phyloP scores from a whole-genome alignment of 1,140 invertebrate species.

The Antheraea mylitta region DNA sequence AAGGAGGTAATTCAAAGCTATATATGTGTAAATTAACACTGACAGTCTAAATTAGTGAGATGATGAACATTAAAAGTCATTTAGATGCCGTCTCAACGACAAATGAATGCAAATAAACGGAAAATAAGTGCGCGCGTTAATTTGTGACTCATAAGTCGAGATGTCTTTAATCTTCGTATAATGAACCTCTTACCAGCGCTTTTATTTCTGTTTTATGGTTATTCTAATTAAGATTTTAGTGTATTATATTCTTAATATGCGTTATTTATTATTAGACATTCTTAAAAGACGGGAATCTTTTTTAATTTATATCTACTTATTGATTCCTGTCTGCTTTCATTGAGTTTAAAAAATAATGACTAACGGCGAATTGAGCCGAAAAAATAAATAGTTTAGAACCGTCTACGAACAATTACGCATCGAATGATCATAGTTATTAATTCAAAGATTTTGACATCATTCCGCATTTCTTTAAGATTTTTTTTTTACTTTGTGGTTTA shows the following conservation, averaged over 20 bases:
- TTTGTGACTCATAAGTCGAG: not conserved
- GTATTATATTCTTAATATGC: not conserved
- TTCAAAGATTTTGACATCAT: too few relatives aligned
- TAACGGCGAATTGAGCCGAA: too few relatives aligned
- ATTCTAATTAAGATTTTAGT: not conserved
- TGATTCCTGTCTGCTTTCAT: too few relatives aligned
- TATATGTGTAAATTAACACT: constrained; percentile 14
- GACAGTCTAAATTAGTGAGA: constrained; percentile 21
- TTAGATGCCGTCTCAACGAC: constrained; percentile 9
- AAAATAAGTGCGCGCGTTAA: not conserved
- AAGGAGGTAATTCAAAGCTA: constrained; percentile 10
- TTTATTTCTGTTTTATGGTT: not conserved
- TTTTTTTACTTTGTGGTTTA: too few relatives aligned
- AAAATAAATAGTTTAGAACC: too few relatives aligned
- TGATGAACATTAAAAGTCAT: constrained; percentile 23
- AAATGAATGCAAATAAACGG: constrained; percentile 2
- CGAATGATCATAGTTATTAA: too few relatives aligned
- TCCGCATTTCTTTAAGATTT: too few relatives aligned
- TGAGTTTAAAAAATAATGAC: too few relatives aligned
- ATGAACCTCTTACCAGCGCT: not conserved
- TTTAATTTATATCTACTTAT: too few relatives aligned
- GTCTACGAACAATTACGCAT: too few relatives aligned
- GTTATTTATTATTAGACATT: too few relatives aligned
- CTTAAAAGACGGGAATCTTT: too few relatives aligned
- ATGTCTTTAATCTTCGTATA: not conserved